Evolutionary conservation across 1,140 invertebrate genomes (phyloP).

Genomic region (Ruditapes philippinarum): DNA sequence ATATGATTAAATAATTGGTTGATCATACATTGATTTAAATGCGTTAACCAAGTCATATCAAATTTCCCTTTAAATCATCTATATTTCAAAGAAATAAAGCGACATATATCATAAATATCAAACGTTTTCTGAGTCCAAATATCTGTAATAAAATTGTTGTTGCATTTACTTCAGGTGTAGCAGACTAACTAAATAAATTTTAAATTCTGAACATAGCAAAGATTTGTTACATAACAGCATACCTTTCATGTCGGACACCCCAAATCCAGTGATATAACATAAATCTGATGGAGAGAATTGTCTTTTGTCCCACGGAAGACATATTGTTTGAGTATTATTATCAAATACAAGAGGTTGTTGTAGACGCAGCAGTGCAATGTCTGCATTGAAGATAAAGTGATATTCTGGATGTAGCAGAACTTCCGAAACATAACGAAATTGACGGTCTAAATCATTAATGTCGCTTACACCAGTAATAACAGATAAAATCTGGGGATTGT

Average conservation of each 20-base stretch:
- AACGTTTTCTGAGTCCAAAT: no score
- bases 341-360: slow-evolving; percentile 66
- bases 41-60: no score
- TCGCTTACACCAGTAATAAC: slow-evolving; percentile 66
- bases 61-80: no score
- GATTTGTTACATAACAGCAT: not conserved
- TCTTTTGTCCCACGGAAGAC: slow-evolving; percentile 69
- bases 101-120: no score
- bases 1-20: no score
- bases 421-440: slow-evolving; percentile 66
- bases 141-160: no score
- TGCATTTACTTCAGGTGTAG: no score
- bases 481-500: slow-evolving; percentile 72
- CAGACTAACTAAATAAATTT: no score
- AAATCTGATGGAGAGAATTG: slow-evolving; percentile 47
- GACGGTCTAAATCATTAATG: slow-evolving; percentile 52
- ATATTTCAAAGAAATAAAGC: no score
- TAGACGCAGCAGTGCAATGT: slow-evolving; percentile 78
- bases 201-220: no score
- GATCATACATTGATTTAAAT: no score
- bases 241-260: slow-evolving; percentile 70
- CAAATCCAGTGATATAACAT: slow-evolving; percentile 81
- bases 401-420: slow-evolving; percentile 76
- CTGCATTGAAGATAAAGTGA: slow-evolving; percentile 76
- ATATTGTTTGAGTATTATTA: slow-evolving; percentile 65